Evolutionary conservation across 2,797 vertebrate genomes (phyloP), one percentile per base, ranked within the genome.

Genomic region (Stomatorhinus walkeri): DNA sequence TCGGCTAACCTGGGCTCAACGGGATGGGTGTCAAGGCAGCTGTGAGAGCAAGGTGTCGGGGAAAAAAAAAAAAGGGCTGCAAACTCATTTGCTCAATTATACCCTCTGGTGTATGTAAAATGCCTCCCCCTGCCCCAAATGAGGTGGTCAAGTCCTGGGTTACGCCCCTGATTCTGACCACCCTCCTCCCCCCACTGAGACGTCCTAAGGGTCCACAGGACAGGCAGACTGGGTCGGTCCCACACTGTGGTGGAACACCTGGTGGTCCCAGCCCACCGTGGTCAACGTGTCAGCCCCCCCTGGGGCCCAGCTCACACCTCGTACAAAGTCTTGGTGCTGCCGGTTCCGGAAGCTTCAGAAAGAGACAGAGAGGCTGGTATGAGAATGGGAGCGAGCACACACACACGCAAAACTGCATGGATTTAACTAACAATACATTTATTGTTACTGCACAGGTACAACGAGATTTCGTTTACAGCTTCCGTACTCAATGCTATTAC

Each of bases 231-330:
- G 68, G 81, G 89, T 89, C 56, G 19, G 68, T 87, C 36, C 89
- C 68, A 97, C 91, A 0, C 92, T 93, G 93, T 99, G 98, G 92
- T 99, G 98, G 84, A 98, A 94, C 91, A 99, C 98, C 83, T 97
- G 96, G 91, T 99, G 98, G 93, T 99, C 98, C 98, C 98, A 99
- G 88, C 98, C 98, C 28, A 97, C 96, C 0, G 98, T 99, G 0
- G 97, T 99, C 88, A 99, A 95, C 22, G 95, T 94, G 90, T 94
- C 93, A 10, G 96, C 93, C 48, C 95, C 96, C 24, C 94, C 94
- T 0, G 97, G 97, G 85, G 94, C 96, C 98, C 98, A 99, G 0
- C 96, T 96, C 36, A 97, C 95, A 32, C 96, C 97, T 89, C 94
- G 96, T 54, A 98, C 97, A 91, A 98, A 99, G 93, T 99, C 98